phyloP scores from a whole-genome alignment of 2,797 vertebrate genomes.

The Neomorphus geoffroyi region DNA sequence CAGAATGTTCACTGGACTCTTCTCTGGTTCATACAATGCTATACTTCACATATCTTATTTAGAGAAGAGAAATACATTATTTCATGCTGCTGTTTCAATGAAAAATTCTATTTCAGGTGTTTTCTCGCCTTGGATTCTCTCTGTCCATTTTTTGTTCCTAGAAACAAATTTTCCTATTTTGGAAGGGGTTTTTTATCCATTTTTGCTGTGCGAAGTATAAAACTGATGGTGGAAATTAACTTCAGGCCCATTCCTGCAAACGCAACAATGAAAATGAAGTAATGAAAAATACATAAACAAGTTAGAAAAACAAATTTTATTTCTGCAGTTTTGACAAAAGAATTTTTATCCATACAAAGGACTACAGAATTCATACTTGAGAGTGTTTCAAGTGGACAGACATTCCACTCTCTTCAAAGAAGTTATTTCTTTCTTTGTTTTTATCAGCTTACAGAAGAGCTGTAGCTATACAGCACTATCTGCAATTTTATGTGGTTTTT shows the following conservation, averaged over 20 bases:
- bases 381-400: not conserved
- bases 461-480: not conserved
- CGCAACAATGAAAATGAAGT: not conserved
- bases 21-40: not conserved
- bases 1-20: not conserved
- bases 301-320: not conserved
- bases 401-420: not conserved
- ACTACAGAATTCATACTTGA: not conserved
- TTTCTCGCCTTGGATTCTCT: not conserved
- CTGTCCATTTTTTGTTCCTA: not conserved
- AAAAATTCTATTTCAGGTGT: not conserved
- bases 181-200: not conserved
- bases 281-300: not conserved
- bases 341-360: not conserved
- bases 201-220: not conserved
- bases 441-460: not conserved
- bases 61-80: not conserved
- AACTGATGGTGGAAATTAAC: not conserved
- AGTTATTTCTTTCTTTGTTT: not conserved
- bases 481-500: not conserved
- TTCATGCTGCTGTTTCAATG: not conserved
- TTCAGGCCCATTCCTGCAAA: not conserved
- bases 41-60: not conserved
- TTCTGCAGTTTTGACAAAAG: not conserved
- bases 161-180: not conserved